Base-by-base conservation (phyloP, 2,797 vertebrate genomes). In the Etheostoma perlongum region DNA sequence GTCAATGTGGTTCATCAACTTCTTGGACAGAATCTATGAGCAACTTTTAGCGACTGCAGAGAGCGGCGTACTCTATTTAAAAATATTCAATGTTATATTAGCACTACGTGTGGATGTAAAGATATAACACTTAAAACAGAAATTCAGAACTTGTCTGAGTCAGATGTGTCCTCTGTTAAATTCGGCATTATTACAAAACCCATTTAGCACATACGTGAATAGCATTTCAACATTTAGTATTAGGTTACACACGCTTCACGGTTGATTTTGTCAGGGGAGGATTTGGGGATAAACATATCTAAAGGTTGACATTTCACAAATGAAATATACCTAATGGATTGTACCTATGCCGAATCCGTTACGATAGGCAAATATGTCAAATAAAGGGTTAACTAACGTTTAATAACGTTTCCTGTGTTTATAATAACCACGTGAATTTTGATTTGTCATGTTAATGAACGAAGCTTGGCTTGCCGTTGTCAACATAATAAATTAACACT, bases 1-100 rank as follows among this genome's bases (percentile, higher is more conserved):
- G 88, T 79, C 83, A 78, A 67, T 65, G 53, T 79, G 47, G 64
- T 44, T 64, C 78, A 68, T 69, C 76, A 54, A 52, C 65, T 63
- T 33, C 60, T 81, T 49, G 67, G 44, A 57, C 42, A 23, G 18
- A 48, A 9, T 51, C 36, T 69, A 7, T 0, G 0, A 18, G 42
- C 59, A 66, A 42, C 4, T 3, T 13, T 13, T 10, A n/a, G 6
- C 1, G 18, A 3, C n/a, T 6, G 12, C 0, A 19, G 19, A 19
- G 0, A 30, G 44, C 44, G 23, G 19, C 15, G 2, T 53, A 53
- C 62, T 62, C 59, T 71, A 0, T 66, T 78, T 5, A 36, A 19
- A 70, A 79, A 66, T 0, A 1, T 0, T 3, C 1, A 3, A 12
- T 55, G 67, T 73, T 68, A 55, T 7, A 4, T 7, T 9, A 44